Evolutionary conservation across 2,113 vertebrate genomes (phyloP).

Genomic region (Phylloscopus trochilus): DNA sequence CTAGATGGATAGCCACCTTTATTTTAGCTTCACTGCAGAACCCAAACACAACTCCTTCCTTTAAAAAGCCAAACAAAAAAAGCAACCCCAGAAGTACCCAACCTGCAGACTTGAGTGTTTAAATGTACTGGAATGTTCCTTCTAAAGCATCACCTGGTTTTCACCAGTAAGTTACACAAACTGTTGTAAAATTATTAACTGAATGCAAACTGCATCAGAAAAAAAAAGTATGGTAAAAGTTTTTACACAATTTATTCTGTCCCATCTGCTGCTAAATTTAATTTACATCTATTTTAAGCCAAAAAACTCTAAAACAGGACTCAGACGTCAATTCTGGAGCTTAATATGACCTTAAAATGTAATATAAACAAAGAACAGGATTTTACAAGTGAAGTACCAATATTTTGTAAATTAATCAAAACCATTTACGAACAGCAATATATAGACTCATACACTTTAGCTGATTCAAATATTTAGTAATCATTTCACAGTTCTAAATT

Average conservation of each 20-base stretch:
- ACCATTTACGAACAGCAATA: background rate
- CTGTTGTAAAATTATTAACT: background rate
- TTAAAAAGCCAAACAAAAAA: background rate
- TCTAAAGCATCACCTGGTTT: background rate
- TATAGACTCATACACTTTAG: background rate
- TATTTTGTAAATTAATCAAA: background rate
- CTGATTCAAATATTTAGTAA: background rate
- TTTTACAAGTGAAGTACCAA: background rate
- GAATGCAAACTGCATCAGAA: background rate
- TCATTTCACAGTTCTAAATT: background rate
- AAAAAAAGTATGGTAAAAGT: background rate
- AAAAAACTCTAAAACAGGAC: background rate
- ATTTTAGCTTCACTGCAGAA: background rate
- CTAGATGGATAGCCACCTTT: background rate
- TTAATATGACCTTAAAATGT: background rate
- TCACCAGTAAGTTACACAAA: background rate
- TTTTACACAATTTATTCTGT: background rate
- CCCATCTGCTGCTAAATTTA: background rate
- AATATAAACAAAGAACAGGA: background rate
- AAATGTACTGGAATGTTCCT: background rate
- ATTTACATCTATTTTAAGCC: background rate
- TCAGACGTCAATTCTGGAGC: background rate
- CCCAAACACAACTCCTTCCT: background rate
- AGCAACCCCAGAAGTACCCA: background rate
- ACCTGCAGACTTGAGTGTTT: background rate